Base-by-base conservation (phyloP, 2,797 vertebrate species). In the Furcifer pardalis region DNA sequence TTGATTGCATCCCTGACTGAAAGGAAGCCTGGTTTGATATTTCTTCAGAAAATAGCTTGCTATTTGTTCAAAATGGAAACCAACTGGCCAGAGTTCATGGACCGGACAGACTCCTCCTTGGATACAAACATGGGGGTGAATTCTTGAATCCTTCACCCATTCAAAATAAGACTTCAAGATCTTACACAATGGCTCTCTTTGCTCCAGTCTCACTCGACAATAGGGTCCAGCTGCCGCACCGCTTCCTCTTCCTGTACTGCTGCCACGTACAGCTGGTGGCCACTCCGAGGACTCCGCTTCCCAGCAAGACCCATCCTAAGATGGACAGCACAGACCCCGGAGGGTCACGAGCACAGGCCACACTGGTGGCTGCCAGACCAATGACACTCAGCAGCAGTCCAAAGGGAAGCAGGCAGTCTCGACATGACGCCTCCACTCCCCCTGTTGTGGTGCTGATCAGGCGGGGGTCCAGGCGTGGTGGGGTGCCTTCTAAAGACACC, bases 371-470 rank as follows among this genome's bases (percentile, higher is more conserved):
- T 17, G 82, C 79, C 8, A 90, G 13, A 15, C 91, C 91, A 37
- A 89, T 88, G 37, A 92, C 25, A 40, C 85, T 40, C 44, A 85
- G 10, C 35, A 90, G 60, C 27, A 89, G 63, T 49, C 88, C 89
- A 12, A 91, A 89, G 21, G 89, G 89, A 63, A 91, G 82, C 68
- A 92, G 17, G 82, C 91, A 92, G 46, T 63, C 86, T 25, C 73
- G 84, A 27, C 89, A 92, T 1, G 91, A 92, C 65, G 81, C 80
- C 32, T 92, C 91, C 21, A 87, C 12, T 1, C 89, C 89, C 3
- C 91, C 91, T 0, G 91, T 92, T 8, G 85, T 84, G 1, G 87
- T 90, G 52, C 90, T 90, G 23, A 91, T 13, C 32, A 90, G 66
- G 46, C 82, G 86, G 44, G 86, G 88, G 15, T 87, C 69, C 21